Evolutionary conservation across 2,888 invertebrate species (phyloP).

Genomic region (Harpalus rubripes): DNA sequence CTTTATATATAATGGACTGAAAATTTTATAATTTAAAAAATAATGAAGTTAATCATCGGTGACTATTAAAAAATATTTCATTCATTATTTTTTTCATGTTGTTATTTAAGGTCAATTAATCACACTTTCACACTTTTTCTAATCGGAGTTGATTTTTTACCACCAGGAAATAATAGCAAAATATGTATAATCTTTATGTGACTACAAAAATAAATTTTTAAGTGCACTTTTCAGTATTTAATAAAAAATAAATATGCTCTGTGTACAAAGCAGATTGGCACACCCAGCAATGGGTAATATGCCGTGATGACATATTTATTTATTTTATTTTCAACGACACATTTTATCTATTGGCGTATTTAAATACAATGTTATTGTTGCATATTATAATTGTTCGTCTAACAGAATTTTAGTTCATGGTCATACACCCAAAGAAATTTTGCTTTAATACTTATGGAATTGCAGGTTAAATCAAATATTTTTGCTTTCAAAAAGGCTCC

Average conservation of each 20-base stretch:
- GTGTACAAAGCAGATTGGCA: no score
- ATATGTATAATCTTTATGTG: background rate
- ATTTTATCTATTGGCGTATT: background rate
- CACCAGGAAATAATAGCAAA: background rate
- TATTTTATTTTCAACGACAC: no score
- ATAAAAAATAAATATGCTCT: background rate
- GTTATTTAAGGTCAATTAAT: background rate
- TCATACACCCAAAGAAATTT: no score
- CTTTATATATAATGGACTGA: background rate
- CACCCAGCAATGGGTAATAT: no score
- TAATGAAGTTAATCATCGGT: background rate
- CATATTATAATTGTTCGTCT: background rate
- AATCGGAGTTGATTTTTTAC: background rate
- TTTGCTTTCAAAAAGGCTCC: no score
- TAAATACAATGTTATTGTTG: background rate
- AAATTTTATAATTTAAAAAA: background rate
- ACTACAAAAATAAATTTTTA: background rate
- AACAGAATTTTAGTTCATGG: background rate
- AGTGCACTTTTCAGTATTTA: background rate
- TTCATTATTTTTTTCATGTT: background rate
- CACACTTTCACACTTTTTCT: background rate
- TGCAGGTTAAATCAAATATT: no score
- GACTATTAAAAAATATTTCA: background rate
- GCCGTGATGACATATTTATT: no score
- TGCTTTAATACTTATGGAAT: no score